These are phyloP conservation scores for Thermophis baileyi DNA, from an alignment of 2,113 vertebrate genomes.

Conservation along the genomic window DNA sequence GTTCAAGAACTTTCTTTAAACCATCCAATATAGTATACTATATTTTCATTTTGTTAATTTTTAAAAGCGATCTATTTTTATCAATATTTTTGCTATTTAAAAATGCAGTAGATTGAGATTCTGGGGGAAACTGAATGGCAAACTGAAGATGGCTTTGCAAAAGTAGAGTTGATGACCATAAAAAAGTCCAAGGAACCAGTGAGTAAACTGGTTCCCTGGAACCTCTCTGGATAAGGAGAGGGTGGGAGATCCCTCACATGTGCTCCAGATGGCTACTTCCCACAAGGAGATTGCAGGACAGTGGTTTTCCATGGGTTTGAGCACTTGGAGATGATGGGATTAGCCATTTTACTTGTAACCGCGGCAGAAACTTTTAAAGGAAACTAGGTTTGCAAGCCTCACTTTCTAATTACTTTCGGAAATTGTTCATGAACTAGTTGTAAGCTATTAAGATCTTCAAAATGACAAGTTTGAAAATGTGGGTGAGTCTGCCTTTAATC, in stretches of 20 bases:
- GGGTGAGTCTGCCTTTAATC: background rate
- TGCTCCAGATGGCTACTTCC: background rate
- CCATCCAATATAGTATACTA: background rate
- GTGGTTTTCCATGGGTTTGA: background rate
- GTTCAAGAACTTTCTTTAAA: background rate
- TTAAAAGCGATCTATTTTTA: background rate
- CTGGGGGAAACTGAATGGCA: background rate
- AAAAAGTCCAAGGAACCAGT: background rate
- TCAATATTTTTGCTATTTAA: background rate
- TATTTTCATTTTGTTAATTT: background rate
- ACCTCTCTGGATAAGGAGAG: background rate
- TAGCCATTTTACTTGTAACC: background rate
- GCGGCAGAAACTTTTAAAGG: background rate
- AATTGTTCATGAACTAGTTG: background rate
- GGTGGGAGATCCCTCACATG: background rate
- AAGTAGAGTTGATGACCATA: background rate
- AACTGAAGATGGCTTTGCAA: background rate
- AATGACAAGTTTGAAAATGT: background rate
- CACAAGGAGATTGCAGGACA: background rate
- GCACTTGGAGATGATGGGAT: background rate
- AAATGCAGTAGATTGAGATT: background rate
- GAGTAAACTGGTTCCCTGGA: background rate
- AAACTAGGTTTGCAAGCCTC: background rate
- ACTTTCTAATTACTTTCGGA: background rate
- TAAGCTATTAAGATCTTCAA: background rate